Base-by-base conservation (phyloP, 1,140 invertebrate species). In the Orchestia grillus region DNA sequence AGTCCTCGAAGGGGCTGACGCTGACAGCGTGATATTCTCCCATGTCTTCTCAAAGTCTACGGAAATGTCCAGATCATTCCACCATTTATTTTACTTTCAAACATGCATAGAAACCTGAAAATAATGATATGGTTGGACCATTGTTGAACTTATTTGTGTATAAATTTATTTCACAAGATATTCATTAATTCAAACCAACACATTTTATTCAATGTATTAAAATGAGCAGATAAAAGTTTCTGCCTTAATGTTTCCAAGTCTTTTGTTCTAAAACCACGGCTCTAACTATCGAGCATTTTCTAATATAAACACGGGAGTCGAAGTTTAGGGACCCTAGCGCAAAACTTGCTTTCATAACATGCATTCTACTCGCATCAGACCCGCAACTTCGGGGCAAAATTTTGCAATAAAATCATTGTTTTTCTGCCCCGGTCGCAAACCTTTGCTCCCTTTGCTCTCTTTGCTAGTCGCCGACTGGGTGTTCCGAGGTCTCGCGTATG, bases 391-490 rank as follows among this genome's bases (percentile, higher is more conserved):
- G 23, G 44, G 15, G 16, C 92, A 45, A 47, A 94, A 94, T 94
- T 94, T 44, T 44, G 44, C 40, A 94, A 94, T 94, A 94, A 94
- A 94, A 94, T 94, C 44, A 94, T n/a, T 94, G 92, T 94, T 94
- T 94, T 94, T 47, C 8, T 47, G 36, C 44, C 44, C 92, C 44
- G 43, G 41, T 44, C 44, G 92, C 62, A 77, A 47, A 47, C 92
- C 92, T 94, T 94, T 47, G 92, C 92, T 94, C 92, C 62, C 36
- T 77, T 94, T 47, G 92, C 92, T 94, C 92, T 28, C 36, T 77
- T 15, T 53, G 47, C 62, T 19, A n/a, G 92, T 92, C 44, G 44
- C 44, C 41, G 44, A 4, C 6, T 15, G 44, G 16, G 40, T 47
- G 36, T 8, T 40, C 44, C 15, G 0, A 43, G 92, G 41, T 0